Conservation (phyloP, 23 tunicate species). For the Pegea sp. region DNA sequence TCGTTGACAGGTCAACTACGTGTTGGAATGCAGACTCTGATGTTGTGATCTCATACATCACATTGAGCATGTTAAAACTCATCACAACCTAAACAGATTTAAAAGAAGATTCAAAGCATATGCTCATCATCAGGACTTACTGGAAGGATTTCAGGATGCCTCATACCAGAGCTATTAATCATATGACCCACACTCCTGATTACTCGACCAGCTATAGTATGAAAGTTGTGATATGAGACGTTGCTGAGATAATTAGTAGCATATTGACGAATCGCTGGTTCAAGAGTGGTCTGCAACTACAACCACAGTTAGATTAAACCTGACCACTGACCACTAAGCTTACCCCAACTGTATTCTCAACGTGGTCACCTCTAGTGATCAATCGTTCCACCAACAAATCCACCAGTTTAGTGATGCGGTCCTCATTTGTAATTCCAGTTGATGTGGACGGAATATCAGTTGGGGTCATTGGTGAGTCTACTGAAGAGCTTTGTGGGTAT, state of each 20-base stretch:
- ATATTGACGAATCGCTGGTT: too few species aligned
- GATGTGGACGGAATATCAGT: too few species aligned
- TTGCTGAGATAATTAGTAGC: constrained; percentile 9
- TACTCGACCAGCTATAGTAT: constrained; percentile 18
- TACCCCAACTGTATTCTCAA: constrained; percentile 7
- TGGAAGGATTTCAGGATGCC: constrained; percentile 44
- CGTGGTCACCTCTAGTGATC: constrained; percentile 16
- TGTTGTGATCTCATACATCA: constrained; percentile 2
- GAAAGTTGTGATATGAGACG: constrained; percentile 8
- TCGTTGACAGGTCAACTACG: constrained; percentile 3
- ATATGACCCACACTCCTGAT: constrained; percentile 6
- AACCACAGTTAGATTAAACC: too few species aligned
- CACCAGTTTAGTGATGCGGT: too few species aligned
- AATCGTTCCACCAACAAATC: constrained; percentile 21
- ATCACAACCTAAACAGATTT: constrained; percentile 14
- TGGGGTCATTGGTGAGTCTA: too few species aligned
- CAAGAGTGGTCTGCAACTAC: too few species aligned
- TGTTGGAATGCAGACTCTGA: constrained; percentile 4
- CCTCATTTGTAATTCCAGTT: too few species aligned
- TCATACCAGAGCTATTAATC: constrained; percentile 11
- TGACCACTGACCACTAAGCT: constrained; percentile 1
- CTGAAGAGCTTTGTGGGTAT: too few species aligned
- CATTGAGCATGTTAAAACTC: constrained; percentile 9
- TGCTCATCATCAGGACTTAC: too few species aligned
- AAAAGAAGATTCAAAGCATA: too few species aligned